Evolutionary conservation across 2,113 vertebrate species (phyloP).

Genomic region (Aegotheles bennettii): DNA sequence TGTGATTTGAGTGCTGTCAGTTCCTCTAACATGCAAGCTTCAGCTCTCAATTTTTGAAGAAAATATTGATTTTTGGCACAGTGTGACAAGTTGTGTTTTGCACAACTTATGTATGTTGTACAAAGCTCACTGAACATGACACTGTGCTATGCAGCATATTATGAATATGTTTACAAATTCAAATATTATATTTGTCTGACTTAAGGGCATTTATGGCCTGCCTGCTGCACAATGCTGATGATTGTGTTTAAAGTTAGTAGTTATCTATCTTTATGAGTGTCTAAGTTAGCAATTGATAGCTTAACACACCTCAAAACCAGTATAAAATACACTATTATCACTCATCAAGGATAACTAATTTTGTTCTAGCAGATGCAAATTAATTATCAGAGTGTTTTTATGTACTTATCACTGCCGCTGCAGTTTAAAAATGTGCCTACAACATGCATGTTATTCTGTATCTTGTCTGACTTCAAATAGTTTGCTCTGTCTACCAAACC

Average conservation of each 20-base stretch:
- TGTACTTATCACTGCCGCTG: not conserved
- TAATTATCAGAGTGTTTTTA: accelerated
- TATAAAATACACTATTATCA: not conserved
- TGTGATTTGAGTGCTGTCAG: not conserved
- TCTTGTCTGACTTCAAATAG: not conserved
- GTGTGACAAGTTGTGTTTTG: not conserved
- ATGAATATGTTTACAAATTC: not conserved
- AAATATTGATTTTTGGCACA: not conserved
- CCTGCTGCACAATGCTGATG: not conserved
- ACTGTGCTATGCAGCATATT: not conserved
- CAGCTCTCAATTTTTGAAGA: not conserved
- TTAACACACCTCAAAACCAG: not conserved
- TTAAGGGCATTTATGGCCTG: not conserved
- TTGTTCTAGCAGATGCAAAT: not conserved
- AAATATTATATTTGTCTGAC: not conserved
- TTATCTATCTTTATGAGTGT: not conserved
- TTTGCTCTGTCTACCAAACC: not conserved
- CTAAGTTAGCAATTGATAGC: not conserved
- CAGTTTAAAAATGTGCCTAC: not conserved
- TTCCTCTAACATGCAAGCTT: not conserved
- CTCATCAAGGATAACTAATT: not conserved
- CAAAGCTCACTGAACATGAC: not conserved
- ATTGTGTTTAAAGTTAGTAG: not conserved
- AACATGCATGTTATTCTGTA: not conserved
- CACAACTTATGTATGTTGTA: not conserved